phyloP scores from a whole-genome alignment of 2,113 vertebrate genomes.

The Zonotrichia leucophrys region DNA sequence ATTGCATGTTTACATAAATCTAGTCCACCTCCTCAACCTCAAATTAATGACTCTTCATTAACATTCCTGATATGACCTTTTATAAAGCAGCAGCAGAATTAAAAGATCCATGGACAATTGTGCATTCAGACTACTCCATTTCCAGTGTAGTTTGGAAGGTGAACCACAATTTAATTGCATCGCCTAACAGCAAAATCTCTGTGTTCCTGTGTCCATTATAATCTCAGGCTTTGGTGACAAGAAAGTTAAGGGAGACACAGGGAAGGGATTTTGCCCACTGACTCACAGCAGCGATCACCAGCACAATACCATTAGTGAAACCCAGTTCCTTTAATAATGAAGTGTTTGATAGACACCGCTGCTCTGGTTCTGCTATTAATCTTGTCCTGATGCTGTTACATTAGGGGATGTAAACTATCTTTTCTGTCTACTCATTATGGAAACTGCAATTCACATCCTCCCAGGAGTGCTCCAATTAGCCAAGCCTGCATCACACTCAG shows the following conservation, averaged over 20 bases:
- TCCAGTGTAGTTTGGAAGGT: neutral
- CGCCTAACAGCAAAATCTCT: neutral
- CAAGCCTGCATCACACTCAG: slow-evolving; percentile 28
- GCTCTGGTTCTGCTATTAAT: slow-evolving; percentile 50
- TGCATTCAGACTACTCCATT: neutral
- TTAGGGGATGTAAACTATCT: slow-evolving; percentile 59
- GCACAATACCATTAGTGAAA: slow-evolving; percentile 32
- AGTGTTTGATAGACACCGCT: slow-evolving; percentile 19
- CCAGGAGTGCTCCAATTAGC: slow-evolving; percentile 67
- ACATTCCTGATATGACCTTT: neutral
- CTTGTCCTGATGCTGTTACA: slow-evolving; percentile 42
- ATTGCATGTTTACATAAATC: neutral
- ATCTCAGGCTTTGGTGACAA: slow-evolving; percentile 10
- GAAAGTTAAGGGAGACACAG: slow-evolving; percentile 9
- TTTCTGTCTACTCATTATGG: slow-evolving; percentile 59
- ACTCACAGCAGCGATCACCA: slow-evolving; percentile 19
- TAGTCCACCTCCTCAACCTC: neutral
- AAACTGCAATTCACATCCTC: slow-evolving; percentile 59
- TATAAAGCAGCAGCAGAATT: neutral
- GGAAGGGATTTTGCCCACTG: slow-evolving; percentile 27
- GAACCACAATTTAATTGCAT: slow-evolving; percentile 31
- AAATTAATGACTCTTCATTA: slow-evolving; percentile 16
- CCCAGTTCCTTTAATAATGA: slow-evolving; percentile 39
- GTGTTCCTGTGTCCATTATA: neutral
- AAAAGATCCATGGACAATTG: neutral